A percentile compares a stretch with the other conserved stretches of the same genome.
Evolutionary conservation across 1,140 invertebrate species (phyloP).

Genomic region (Triops cancriformis): DNA sequence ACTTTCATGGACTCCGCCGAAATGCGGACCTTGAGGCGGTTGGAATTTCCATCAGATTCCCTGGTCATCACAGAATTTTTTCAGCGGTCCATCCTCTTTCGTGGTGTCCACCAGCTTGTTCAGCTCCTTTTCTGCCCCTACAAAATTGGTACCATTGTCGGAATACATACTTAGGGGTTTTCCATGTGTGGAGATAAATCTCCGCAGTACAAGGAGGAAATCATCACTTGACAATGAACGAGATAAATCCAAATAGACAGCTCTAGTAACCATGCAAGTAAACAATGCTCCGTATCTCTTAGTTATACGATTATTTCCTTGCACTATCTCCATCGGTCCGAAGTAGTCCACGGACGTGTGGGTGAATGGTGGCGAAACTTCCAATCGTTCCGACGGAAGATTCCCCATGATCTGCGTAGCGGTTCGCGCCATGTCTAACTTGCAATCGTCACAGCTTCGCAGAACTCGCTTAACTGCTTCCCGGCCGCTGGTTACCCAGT

Average conservation of each 20-base stretch:
- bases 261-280: background rate
- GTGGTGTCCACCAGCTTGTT: too few species aligned
- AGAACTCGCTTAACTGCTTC: too few species aligned
- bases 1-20: conserved; percentile 38
- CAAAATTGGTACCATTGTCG: too few species aligned
- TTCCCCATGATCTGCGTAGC: too few species aligned
- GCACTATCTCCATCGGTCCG: background rate
- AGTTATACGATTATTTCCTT: background rate
- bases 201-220: background rate
- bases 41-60: conserved; percentile 39
- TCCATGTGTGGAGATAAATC: too few species aligned
- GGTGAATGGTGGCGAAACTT: background rate
- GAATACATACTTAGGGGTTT: too few species aligned
- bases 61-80: background rate
- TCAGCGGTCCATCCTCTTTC: background rate
- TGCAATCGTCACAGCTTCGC: too few species aligned
- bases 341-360: background rate
- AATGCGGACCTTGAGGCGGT: conserved; percentile 35
- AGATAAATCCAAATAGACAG: background rate
- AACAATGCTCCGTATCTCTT: background rate
- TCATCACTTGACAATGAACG: background rate
- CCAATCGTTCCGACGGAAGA: too few species aligned
- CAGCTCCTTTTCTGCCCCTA: too few species aligned
- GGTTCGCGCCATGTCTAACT: too few species aligned
- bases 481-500: too few species aligned